These are phyloP conservation scores for Coptodon bakossiorum DNA, from an alignment of 2,113 vertebrate genomes.

Conservation along the genomic window DNA sequence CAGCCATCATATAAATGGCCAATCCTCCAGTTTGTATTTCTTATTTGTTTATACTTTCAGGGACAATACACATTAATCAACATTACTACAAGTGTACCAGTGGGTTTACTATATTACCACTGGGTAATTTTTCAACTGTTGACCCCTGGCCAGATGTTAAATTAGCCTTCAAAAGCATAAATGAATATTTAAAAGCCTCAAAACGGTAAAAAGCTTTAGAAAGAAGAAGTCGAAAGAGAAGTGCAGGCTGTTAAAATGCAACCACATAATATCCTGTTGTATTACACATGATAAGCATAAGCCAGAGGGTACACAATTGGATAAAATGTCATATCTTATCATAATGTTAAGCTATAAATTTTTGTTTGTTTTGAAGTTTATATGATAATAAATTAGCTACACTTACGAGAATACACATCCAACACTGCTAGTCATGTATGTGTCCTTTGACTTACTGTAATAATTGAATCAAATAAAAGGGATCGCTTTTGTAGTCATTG, in stretches of 20 bases:
- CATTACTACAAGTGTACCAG: neutral
- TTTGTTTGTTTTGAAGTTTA: neutral
- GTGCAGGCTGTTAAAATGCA: neutral
- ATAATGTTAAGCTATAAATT: neutral
- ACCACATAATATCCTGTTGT: neutral
- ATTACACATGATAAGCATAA: neutral
- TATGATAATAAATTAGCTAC: neutral
- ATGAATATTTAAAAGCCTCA: neutral
- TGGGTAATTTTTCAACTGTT: neutral
- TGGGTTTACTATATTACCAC: neutral
- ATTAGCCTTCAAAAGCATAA: neutral
- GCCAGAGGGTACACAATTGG: neutral
- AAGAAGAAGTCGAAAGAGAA: neutral
- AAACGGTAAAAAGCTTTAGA: neutral
- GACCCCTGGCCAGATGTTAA: neutral
- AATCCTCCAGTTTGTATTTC: neutral
- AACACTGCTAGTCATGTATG: neutral
- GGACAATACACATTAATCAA: neutral
- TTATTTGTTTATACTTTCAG: neutral
- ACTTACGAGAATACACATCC: neutral
- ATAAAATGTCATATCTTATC: neutral
- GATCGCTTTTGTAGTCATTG: rapidly evolving
- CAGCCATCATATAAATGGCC: neutral
- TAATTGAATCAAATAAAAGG: neutral
- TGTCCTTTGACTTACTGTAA: neutral